A percentile compares a stretch with the other conserved stretches of the same genome.
Evolutionary conservation across 2,113 vertebrate species (phyloP).

Genomic region (Amia ocellicauda): DNA sequence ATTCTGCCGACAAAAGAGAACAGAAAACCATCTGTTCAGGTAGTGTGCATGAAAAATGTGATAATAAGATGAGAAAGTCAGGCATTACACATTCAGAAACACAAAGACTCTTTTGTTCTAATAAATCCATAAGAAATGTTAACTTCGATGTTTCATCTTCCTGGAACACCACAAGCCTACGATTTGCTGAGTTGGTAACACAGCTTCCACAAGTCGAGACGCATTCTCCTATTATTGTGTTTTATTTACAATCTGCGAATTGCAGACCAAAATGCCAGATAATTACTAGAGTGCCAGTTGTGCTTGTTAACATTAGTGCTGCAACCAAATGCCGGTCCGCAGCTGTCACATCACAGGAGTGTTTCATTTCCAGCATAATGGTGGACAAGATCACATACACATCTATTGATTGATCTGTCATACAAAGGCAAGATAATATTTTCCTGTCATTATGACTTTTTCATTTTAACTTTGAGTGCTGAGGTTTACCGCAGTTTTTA

Average conservation of each 20-base stretch:
- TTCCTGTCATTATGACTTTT: background rate
- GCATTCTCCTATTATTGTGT: conserved; percentile 56
- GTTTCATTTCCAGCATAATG: conserved; percentile 71
- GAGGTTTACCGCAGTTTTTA: background rate
- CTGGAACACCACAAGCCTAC: too few relatives aligned
- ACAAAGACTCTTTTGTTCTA: too few relatives aligned
- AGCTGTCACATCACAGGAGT: conserved; percentile 71
- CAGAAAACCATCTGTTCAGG: background rate
- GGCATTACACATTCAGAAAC: background rate
- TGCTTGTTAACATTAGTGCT: conserved; percentile 74
- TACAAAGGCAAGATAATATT: background rate
- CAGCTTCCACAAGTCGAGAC: too few relatives aligned
- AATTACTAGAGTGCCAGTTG: conserved; percentile 70
- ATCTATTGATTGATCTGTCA: conserved; percentile 68
- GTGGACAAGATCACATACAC: conserved; percentile 69
- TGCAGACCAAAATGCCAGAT: conserved; percentile 69
- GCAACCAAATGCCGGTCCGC: conserved; percentile 73
- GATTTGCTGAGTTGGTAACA: background rate
- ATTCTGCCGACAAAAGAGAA: conserved; percentile 1
- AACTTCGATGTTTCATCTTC: too few relatives aligned
- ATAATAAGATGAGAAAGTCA: background rate
- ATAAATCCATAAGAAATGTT: too few relatives aligned
- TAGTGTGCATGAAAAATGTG: background rate
- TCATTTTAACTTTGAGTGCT: background rate
- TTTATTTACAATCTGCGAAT: conserved; percentile 75